Conservation (phyloP, 2,888 invertebrate species). For the Endotricha flammealis region DNA sequence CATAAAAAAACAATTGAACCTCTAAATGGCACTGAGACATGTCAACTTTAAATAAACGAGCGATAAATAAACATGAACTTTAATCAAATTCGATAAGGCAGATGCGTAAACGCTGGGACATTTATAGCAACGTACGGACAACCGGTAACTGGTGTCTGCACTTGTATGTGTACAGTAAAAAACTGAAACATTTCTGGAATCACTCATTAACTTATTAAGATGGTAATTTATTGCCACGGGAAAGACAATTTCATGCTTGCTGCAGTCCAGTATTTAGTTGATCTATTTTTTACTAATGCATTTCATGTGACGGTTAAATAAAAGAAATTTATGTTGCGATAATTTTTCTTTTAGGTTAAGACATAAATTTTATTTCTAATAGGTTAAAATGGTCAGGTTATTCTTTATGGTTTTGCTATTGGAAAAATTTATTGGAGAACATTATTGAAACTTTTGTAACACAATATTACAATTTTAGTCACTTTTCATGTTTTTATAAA, state of each 20-base stretch:
- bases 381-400: background rate
- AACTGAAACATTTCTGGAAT: slow-evolving; percentile 66
- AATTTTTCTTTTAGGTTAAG: background rate
- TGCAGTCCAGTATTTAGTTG: slow-evolving; percentile 33
- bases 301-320: background rate
- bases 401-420: background rate
- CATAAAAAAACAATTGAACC: slow-evolving; percentile 15
- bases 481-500: too few relatives aligned
- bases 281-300: slow-evolving; percentile 28
- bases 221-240: slow-evolving; percentile 68
- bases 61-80: slow-evolving; percentile 73
- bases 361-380: background rate
- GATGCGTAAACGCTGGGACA: slow-evolving; percentile 47
- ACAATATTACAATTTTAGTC: too few relatives aligned
- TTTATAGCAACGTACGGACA: slow-evolving; percentile 64
- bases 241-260: slow-evolving; percentile 62
- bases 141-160: slow-evolving; percentile 46
- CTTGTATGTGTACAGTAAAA: slow-evolving; percentile 50
- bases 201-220: slow-evolving; percentile 75
- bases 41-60: slow-evolving; percentile 52
- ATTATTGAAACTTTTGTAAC: too few relatives aligned
- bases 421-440: background rate
- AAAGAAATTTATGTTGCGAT: slow-evolving; percentile 1
- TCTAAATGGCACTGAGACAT: slow-evolving; percentile 39
- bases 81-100: slow-evolving; percentile 76